Evolutionary conservation across 35 echinoderm and acorn worm species (phyloP).

Genomic region (Lytechinus variegatus): DNA sequence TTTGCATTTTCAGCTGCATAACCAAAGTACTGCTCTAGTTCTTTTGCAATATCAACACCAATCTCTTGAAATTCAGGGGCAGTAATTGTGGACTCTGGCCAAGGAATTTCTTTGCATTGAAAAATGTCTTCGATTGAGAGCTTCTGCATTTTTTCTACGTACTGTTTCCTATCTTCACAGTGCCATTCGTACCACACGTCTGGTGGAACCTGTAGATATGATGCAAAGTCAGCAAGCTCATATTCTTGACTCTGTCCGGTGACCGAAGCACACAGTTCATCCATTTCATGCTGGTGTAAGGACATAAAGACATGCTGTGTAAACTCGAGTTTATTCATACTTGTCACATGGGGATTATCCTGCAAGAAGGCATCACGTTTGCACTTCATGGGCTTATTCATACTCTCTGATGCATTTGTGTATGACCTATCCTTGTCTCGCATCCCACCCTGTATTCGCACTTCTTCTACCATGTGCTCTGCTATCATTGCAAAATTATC

Average conservation of each 20-base stretch:
- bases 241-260: background rate
- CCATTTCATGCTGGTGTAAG: background rate
- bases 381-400: constrained; percentile 15
- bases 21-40: background rate
- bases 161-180: background rate
- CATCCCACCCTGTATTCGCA: constrained; percentile 3
- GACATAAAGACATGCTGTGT: background rate
- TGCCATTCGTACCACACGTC: background rate
- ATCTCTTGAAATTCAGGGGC: background rate
- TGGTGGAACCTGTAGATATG: background rate
- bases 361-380: constrained; percentile 29
- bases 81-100: background rate
- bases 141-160: background rate
- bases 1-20: background rate
- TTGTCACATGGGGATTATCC: constrained; percentile 20
- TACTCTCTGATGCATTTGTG: constrained; percentile 30
- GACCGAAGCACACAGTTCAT: constrained; percentile 23
- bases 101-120: background rate
- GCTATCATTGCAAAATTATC: background rate
- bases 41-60: background rate
- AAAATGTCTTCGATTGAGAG: background rate
- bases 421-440: constrained; percentile 35
- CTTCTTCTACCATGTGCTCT: constrained; percentile 1
- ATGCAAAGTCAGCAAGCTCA: background rate
- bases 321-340: background rate